These are phyloP conservation scores for Zaprionus africanus DNA, from an alignment of 1,140 invertebrate species.

Conservation along the genomic window DNA sequence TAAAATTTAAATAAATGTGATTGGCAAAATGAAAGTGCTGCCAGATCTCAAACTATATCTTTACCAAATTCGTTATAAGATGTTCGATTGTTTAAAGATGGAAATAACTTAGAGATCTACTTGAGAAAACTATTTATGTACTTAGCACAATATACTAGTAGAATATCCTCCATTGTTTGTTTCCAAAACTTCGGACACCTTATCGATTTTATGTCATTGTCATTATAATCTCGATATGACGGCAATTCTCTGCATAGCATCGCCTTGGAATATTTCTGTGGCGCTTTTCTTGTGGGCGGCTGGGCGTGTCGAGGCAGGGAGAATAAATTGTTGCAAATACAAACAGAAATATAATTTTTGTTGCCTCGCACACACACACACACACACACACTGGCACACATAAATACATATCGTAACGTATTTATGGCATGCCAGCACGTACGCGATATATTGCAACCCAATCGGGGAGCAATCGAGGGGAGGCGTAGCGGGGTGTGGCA, in stretches of 20 bases:
- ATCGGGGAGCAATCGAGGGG: constrained; percentile 37
- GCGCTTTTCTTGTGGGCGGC: constrained; percentile 28
- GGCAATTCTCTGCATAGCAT: not conserved
- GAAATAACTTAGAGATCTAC: too few species aligned
- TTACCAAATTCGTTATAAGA: too few species aligned
- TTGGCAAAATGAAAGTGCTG: too few species aligned
- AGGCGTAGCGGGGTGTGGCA: not conserved
- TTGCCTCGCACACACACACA: constrained; percentile 58
- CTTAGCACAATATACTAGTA: too few species aligned
- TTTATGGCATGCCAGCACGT: constrained; percentile 83
- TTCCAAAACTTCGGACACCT: not conserved
- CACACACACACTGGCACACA: constrained; percentile 20
- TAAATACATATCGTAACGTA: constrained; percentile 49
- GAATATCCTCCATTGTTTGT: not conserved
- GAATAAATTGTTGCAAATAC: constrained; percentile 81
- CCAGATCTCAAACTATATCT: too few species aligned
- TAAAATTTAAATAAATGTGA: too few species aligned
- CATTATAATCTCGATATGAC: constrained; percentile 1
- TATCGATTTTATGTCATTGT: constrained; percentile 15
- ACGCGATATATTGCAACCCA: constrained; percentile 82
- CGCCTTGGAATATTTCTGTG: constrained; percentile 51
- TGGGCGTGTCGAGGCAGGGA: constrained; percentile 30
- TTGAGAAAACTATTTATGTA: too few species aligned
- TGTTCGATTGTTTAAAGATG: too few species aligned
- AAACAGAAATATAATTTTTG: constrained; percentile 83